Base-by-base conservation (phyloP, 2,888 invertebrate species). In the Drepana falcataria region DNA sequence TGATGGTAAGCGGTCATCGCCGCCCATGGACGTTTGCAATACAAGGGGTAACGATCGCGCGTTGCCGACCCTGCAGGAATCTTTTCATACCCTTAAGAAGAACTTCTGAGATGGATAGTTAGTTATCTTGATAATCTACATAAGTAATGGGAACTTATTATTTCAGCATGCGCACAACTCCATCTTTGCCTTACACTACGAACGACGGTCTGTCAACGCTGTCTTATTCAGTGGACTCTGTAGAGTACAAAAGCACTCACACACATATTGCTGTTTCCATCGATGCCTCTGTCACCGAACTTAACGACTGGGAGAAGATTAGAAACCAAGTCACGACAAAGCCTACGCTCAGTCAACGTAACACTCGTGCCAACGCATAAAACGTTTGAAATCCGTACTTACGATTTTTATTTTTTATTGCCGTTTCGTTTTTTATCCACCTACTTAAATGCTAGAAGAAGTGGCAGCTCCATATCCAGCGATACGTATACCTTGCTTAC, bases 151-250 rank as follows among this genome's bases (percentile, higher is more conserved):
- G 37, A 37, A 37, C 37, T 37, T 3, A 35, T 2, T 48, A 3
- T n/a, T 6, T 59, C 61, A 6, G 47, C 57, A 44, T n/a, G n/a
- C n/a, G 47, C 52, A 7, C 56, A 2, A 35, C 57, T 51, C 66
- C 68, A 1, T 35, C 57, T 2, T 53, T 66, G 2, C 68, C 69
- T 2, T 47, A 64, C 6, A 61, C 71, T 56, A 51, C 63, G 35
- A 56, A 66, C 2, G 77, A 77, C 55, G 79, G 79, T 0, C 51
- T 78, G 5, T 65, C 73, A 35, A 68, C 69, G 35, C 35, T 79
- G 4, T 48, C 65, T 0, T 78, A 78, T 41, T 60, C 48, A 33
- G 49, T 74, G 4, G 58, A 57, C 21, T 51, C 41, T 5, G 51
- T 66, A 3, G 66, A 70, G 9, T 35, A 63, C 2, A 61, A 59